A percentile compares a stretch with the other conserved stretches of the same genome.
These are phyloP conservation scores for Cavia porcellus DNA, from an alignment of 2,113 vertebrate genomes.

Conservation along the genomic window DNA sequence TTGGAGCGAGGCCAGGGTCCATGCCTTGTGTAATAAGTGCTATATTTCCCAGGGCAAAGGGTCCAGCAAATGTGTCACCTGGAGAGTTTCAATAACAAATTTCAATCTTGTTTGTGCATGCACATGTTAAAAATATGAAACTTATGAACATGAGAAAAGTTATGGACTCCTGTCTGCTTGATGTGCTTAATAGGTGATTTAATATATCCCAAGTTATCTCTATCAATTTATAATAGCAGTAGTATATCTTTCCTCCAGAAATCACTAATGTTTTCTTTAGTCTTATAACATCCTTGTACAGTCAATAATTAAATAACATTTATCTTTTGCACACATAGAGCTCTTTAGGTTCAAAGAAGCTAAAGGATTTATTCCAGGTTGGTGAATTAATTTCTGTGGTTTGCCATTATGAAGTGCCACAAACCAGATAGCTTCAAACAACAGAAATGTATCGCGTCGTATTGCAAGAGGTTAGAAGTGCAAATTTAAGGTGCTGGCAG, in stretches of 20 bases:
- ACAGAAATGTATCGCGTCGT: not conserved
- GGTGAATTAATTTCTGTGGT: not conserved
- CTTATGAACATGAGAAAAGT: not conserved
- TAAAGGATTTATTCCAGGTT: not conserved
- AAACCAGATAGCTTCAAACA: not conserved
- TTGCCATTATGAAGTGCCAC: not conserved
- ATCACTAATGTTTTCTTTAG: not conserved
- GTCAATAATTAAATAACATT: not conserved
- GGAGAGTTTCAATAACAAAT: not conserved
- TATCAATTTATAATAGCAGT: not conserved
- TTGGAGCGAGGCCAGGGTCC: not conserved
- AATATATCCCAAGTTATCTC: not conserved
- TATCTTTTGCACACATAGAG: not conserved
- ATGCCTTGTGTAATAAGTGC: not conserved
- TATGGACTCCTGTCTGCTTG: not conserved
- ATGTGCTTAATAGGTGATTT: not conserved
- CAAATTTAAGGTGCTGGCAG: not conserved
- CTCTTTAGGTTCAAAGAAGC: not conserved
- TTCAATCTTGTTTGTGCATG: not conserved
- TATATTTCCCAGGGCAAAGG: not conserved
- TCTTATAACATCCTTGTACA: not conserved
- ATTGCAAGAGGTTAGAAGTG: not conserved
- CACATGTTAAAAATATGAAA: not conserved
- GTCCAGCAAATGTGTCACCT: not conserved
- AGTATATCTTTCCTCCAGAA: not conserved